Percentiles rank a stretch among this genome's conserved stretches.
Conservation (phyloP, 2,797 vertebrate genomes). For the Arnoldichthys spilopterus region DNA sequence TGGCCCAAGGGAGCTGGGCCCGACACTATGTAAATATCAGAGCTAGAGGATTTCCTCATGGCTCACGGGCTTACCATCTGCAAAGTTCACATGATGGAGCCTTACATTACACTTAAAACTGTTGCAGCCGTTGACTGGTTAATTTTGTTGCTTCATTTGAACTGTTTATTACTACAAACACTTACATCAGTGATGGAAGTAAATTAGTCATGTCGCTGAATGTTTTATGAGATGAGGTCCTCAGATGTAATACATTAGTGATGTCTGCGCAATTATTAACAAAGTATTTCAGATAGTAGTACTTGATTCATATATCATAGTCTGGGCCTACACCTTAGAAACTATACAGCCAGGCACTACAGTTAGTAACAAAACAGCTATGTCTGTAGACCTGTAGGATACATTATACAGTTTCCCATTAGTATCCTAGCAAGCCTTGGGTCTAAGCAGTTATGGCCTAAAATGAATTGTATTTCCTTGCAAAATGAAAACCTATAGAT, state of each 20-base stretch:
- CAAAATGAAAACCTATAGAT: not conserved
- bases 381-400: too few relatives aligned
- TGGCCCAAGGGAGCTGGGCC: not conserved
- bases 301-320: not conserved
- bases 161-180: not conserved
- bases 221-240: not conserved
- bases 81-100: slow-evolving; percentile 22
- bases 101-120: slow-evolving; percentile 13
- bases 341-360: too few relatives aligned
- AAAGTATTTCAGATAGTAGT: not conserved
- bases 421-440: too few relatives aligned
- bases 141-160: not conserved
- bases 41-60: slow-evolving; percentile 30
- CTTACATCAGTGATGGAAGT: not conserved
- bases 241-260: not conserved
- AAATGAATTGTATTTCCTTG: not conserved
- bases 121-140: not conserved
- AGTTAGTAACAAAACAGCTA: too few relatives aligned
- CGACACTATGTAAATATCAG: slow-evolving; percentile 47
- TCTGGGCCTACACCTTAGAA: not conserved
- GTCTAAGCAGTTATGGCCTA: not conserved
- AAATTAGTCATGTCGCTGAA: too few relatives aligned
- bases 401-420: too few relatives aligned
- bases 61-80: slow-evolving; percentile 10
- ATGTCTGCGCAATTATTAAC: not conserved